Conservation (phyloP, 2,113 vertebrate species). For the Pongo abelii region DNA sequence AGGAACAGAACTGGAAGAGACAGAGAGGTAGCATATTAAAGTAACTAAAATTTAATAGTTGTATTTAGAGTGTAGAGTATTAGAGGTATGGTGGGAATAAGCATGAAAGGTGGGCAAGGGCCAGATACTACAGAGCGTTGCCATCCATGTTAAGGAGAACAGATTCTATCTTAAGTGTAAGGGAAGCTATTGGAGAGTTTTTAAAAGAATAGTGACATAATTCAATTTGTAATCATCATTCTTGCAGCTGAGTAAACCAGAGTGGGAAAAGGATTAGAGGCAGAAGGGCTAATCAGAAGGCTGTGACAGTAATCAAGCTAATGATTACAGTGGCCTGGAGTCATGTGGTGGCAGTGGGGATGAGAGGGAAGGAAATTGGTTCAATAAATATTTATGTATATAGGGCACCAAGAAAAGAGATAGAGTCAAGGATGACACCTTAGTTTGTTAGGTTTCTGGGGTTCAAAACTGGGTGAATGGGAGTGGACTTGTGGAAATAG, state of each 20-base stretch:
- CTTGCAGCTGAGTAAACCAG: neutral
- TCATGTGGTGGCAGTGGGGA: neutral
- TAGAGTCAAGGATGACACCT: neutral
- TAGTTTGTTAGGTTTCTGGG: neutral
- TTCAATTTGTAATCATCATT: neutral
- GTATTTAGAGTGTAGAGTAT: neutral
- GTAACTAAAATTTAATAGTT: neutral
- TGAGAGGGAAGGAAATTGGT: neutral
- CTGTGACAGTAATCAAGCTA: neutral
- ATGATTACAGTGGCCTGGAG: neutral
- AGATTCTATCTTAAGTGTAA: neutral
- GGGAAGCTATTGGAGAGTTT: neutral
- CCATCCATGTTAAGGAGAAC: neutral
- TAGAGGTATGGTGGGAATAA: neutral
- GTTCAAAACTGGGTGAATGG: neutral
- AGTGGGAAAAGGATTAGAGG: neutral
- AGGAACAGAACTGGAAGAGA: neutral
- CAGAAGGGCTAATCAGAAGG: neutral
- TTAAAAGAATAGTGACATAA: neutral
- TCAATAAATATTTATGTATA: neutral
- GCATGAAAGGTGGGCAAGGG: neutral
- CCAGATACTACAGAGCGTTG: neutral
- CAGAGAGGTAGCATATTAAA: neutral
- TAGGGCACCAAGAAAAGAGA: neutral
- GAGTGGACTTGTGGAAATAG: neutral